Evolutionary conservation across 2,797 vertebrate species (phyloP), one percentile per base, ranked within the genome.

Genomic region (Clarias laeviceps): DNA sequence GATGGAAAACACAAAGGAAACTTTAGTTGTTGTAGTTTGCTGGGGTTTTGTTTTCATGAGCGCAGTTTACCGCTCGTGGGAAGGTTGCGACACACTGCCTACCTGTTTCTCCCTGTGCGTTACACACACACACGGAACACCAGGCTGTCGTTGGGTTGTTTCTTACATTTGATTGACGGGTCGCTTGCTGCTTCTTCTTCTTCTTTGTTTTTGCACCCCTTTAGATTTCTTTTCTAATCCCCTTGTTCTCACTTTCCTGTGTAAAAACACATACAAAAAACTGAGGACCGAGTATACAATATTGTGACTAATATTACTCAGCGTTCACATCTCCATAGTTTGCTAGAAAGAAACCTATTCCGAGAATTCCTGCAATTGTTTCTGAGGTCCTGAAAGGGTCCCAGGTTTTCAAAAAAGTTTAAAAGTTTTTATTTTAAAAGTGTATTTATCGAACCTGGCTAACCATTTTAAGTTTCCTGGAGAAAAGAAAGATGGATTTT

Each of bases 71-170:
- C 96, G 94, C 97, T 98, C 97, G 96, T 98, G 97, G 98, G 97
- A 99, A 98, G 96, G 97, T 97, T 66, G 95, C 97, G 96, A 98
- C 95, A 98, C 96, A 97, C 96, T 97, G 97, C 97, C 97, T 98
- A 98, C 96, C 97, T 97, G 97, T 99, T 98, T 99, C 97, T 97
- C 96, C 96, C 96, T 97, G 95, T 98, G 98, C 98, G 98, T 89
- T 80, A 86, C 89, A 88, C 79, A 80, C 88, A 88, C 89, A 87
- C 87, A 85, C 94, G 86, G 95, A 97, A 97, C 93, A 96, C 96
- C 96, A 97, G 97, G 96, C 97, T 98, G 96, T 96, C 95, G 96
- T 99, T 95, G 97, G 97, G 97, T 99, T 99, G 97, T 97, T 98
- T 99, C 97, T 98, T 96, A 96, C 96, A 95, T 97, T 98, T 97